phyloP scores from a whole-genome alignment of 2,113 vertebrate species.

The Engraulis encrasicolus region DNA sequence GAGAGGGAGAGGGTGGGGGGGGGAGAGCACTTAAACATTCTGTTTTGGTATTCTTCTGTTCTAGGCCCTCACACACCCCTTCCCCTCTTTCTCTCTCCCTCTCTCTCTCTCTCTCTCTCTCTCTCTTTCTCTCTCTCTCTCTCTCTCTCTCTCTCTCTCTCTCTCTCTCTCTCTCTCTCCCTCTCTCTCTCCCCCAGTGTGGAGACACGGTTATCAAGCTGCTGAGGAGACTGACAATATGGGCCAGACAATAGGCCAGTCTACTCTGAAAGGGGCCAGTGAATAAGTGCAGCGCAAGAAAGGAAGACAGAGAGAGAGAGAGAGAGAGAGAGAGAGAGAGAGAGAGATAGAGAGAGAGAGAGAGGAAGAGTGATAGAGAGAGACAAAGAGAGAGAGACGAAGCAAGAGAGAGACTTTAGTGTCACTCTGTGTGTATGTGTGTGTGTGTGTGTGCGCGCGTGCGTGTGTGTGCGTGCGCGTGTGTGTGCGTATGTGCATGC shows the following conservation, averaged over 20 bases:
- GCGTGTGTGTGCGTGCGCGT: too few relatives aligned
- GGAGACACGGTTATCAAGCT: constrained; percentile 81
- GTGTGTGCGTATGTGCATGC: too few relatives aligned
- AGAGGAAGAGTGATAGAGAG: background rate
- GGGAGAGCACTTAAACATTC: constrained; percentile 66
- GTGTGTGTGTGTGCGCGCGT: too few relatives aligned
- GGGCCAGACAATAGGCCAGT: constrained; percentile 67
- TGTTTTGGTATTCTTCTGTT: constrained; percentile 75
- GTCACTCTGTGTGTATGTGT: too few relatives aligned
- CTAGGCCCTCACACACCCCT: constrained; percentile 49
- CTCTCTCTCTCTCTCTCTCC: constrained; percentile 52
- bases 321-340: too few relatives aligned
- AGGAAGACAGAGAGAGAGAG: background rate
- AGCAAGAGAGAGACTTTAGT: constrained; percentile 34
- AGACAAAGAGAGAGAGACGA: background rate
- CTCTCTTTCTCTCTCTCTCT: constrained; percentile 50
- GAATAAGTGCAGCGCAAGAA: constrained; percentile 55
- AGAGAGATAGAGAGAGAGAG: background rate
- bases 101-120: constrained; percentile 49
- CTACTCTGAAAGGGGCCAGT: constrained; percentile 66
- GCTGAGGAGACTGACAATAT: constrained; percentile 71
- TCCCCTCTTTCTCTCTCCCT: constrained; percentile 53
- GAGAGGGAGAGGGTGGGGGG: constrained; percentile 31
- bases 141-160: constrained; percentile 58
- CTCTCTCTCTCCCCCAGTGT: constrained; percentile 60